Evolutionary conservation across 2,113 vertebrate genomes (phyloP), one percentile per base, ranked within the genome.

Genomic region (Raja brachyura): DNA sequence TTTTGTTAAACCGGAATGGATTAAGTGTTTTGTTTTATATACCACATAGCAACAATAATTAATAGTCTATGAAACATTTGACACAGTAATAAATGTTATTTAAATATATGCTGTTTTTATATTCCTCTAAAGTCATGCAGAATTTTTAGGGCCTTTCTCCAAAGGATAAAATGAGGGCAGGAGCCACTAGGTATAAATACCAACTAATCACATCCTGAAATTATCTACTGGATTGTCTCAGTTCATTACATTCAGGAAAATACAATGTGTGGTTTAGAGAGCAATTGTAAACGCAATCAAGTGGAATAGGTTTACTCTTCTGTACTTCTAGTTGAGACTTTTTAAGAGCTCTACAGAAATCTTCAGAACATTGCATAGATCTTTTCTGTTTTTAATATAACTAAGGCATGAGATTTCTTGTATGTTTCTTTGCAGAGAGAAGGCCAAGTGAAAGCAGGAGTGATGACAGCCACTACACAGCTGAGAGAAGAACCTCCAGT

Each of bases 361-460:
- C 25, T 31, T 73, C 88, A 92, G 68, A 33, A 20, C 10, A 39
- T 73, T 70, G 73, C 33, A 14, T 22, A 70, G 7, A 73, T 20
- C 31, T 18, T 18, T 39, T 70, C 33, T 88, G n/a, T 73, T 92
- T 92, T 92, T 92, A 92, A 92, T 70, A 39, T 28, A 92, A 92
- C 66, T 39, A 90, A 39, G 25, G 2, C 66, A 70, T 90, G 8
- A 39, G 88, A 92, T 85, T 56, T 22, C 16, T 76, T 78, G 0
- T 78, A 61, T 31, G 48, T 78, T 48, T 93, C 94, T 93, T 95
- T 93, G 14, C 93, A 99, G 98, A 96, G 98, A 93, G 98, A 98
- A 96, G 98, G 98, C n/a, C 96, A 68, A 93, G 97, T 99, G 93
- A 98, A 98, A 97, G 96, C 97, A 39, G 98, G 98, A 31, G 94